phyloP scores from a whole-genome alignment of 2,113 vertebrate genomes.

The Burhinus oedicnemus region DNA sequence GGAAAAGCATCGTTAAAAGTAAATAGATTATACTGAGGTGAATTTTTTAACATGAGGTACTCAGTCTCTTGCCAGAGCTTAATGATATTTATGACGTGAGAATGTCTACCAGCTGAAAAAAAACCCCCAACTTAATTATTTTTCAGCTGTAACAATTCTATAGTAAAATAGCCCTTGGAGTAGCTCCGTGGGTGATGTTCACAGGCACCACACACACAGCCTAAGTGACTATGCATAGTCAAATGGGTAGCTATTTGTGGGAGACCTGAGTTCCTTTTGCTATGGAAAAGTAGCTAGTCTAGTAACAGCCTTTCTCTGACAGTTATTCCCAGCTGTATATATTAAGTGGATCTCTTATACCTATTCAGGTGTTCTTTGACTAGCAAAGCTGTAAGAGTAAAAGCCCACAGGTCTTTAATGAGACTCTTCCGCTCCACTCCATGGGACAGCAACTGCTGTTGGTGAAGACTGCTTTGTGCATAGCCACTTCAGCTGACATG shows the following conservation, averaged over 20 bases:
- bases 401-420: background rate
- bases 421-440: background rate
- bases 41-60: background rate
- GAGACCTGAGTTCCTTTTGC: background rate
- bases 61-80: background rate
- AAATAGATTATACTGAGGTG: background rate
- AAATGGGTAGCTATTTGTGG: background rate
- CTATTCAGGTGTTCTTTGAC: accelerated
- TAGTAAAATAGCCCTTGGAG: background rate
- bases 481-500: accelerated
- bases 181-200: background rate
- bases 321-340: background rate
- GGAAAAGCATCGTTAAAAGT: constrained; percentile 15
- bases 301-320: background rate
- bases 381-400: background rate
- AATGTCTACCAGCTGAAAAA: background rate
- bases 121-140: background rate
- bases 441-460: background rate
- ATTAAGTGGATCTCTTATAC: background rate
- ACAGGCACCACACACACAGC: background rate
- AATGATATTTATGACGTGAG: background rate
- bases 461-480: background rate
- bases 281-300: background rate
- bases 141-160: background rate
- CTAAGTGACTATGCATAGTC: background rate